Evolutionary conservation across 2,888 invertebrate genomes (phyloP), one percentile per base, ranked within the genome.

Genomic region (Plagiodera versicolora): DNA sequence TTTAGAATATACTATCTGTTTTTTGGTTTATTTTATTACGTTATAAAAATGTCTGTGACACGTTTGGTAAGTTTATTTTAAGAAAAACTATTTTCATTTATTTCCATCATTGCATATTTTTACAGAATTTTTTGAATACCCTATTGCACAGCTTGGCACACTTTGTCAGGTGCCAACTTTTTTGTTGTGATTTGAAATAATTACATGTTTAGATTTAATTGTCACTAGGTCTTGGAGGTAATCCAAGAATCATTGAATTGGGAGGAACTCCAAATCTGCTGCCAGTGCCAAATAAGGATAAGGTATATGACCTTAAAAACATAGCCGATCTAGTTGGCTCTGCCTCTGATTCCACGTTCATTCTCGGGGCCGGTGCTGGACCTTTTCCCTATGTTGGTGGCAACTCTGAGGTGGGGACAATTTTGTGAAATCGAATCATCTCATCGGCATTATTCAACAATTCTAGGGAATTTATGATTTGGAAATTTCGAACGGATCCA

Each of bases 301-400:
- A 94, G 82, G 75, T 93, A 24, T 92, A 92, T 78, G 89, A 92
- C 75, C 79, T 93, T 66, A 83, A 83, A 68, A 82, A 83, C 69
- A 83, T 89, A 63, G 81, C 85, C 57, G 81, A 84, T 67, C 73
- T 81, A 65, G 78, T 85, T 1, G 74, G 80, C 55, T 76, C 24
- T 6, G 24, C 24, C 24, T 24, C 80, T 16, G 81, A 85, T 58
- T 82, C 83, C 2, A 84, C 84, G 0, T 88, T 92, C 72, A 82
- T 94, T 48, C 86, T 92, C 56, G 98, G 98, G 58, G 95, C 98
- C 24, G 96, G 96, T 30, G 97, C 95, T 19, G 97, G 97, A 3
- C 96, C 97, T 32, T 89, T 88, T 86, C 89, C 91, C 1, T 83
- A 88, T 71, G 82, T 89, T 16, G 91, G 90, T 9, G 86, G 86